A percentile compares a stretch with the other conserved stretches of the same genome.
phyloP scores from a whole-genome alignment of 30 jellyfish, hydroid and myxozoan species.

The Aurelia sp. region DNA sequence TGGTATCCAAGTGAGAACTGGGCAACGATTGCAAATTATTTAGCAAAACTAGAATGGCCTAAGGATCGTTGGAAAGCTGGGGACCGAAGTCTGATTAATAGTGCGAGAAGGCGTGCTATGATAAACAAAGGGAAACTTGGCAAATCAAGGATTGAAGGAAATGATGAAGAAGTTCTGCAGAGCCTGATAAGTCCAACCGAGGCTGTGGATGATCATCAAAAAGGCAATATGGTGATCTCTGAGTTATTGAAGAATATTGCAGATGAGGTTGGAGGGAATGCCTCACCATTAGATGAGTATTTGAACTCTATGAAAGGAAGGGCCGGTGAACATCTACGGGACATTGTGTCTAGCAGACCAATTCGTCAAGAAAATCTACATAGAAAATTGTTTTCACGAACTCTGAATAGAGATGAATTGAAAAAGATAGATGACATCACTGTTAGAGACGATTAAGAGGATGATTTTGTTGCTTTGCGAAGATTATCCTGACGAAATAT shows the following conservation, averaged over 20 bases:
- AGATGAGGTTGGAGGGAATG: slow-evolving; percentile 47
- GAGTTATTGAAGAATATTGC: slow-evolving; percentile 30
- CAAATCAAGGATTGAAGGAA: neutral
- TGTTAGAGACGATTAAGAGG: slow-evolving; percentile 7
- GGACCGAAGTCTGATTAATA: slow-evolving; percentile 19
- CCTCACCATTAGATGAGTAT: slow-evolving; percentile 59
- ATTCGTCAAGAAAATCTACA: neutral
- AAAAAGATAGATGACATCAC: slow-evolving; percentile 28
- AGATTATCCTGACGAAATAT: neutral
- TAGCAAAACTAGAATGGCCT: slow-evolving; percentile 17
- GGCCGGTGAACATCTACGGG: neutral
- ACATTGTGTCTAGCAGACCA: slow-evolving; percentile 39
- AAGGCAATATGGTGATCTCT: slow-evolving; percentile 29
- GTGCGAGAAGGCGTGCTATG: neutral
- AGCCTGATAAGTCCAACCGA: slow-evolving; percentile 42
- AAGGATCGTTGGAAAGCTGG: slow-evolving; percentile 30
- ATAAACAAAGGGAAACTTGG: neutral
- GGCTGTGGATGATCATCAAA: slow-evolving; percentile 5
- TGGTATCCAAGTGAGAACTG: slow-evolving; percentile 4
- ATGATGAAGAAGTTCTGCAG: slow-evolving; percentile 16
- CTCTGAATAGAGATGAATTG: slow-evolving; percentile 18
- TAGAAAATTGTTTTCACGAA: neutral
- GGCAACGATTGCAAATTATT: slow-evolving; percentile 6
- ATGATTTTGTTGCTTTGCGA: neutral
- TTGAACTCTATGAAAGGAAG: slow-evolving; percentile 1